Evolutionary conservation across 2,888 invertebrate species (phyloP).

Genomic region (Phalera bucephala): DNA sequence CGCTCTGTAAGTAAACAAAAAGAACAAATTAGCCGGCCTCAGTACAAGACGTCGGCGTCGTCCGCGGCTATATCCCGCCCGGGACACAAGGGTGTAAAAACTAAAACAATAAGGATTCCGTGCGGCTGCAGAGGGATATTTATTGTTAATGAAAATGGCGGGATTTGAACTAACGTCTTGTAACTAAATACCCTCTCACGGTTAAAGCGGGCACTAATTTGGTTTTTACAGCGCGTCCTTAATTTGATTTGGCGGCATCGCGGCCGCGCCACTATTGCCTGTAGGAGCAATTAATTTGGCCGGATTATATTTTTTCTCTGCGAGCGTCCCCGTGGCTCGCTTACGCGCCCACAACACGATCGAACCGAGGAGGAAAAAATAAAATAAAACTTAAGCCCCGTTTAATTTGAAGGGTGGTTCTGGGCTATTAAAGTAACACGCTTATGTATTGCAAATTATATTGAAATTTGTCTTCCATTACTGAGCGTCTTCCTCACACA

Average conservation of each 20-base stretch:
- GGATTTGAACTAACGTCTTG: constrained; percentile 84
- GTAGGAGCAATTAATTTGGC: constrained; percentile 82
- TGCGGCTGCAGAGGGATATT: constrained; percentile 80
- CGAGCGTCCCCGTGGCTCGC: constrained; percentile 47
- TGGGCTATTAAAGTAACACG: constrained; percentile 84
- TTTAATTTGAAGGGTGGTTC: constrained; percentile 84
- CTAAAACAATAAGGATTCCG: constrained; percentile 82
- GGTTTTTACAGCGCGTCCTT: constrained; percentile 83
- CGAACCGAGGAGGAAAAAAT: constrained; percentile 76
- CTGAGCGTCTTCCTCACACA: constrained; percentile 82
- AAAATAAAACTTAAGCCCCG: constrained; percentile 83
- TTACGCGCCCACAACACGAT: constrained; percentile 63
- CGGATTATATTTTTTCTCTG: constrained; percentile 81
- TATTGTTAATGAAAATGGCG: constrained; percentile 84
- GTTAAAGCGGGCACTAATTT: constrained; percentile 84
- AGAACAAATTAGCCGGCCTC: constrained; percentile 76
- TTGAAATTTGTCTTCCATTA: constrained; percentile 84
- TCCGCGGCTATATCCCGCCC: constrained; percentile 62
- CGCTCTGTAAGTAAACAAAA: constrained; percentile 79
- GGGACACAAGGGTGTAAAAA: constrained; percentile 83
- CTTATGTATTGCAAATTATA: constrained; percentile 85
- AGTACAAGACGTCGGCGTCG: constrained; percentile 67
- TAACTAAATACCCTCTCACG: constrained; percentile 83
- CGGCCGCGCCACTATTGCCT: constrained; percentile 78
- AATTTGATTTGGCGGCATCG: constrained; percentile 84